These are phyloP conservation scores for Bos taurus DNA, from an alignment of 2,113 vertebrate species.

Conservation along the genomic window ARS-UCD2.0 NC_037343.1:33992001-33992500, in stretches of 20 bases:
- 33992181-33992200: constrained; percentile 81
- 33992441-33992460: background rate
- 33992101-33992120: constrained; percentile 96
- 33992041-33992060: constrained; percentile 93
- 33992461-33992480: background rate
- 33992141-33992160: constrained; percentile 91
- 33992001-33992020: constrained; percentile 81
- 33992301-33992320: background rate
- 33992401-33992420: background rate
- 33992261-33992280: constrained; percentile 99
- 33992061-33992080: constrained; percentile 97
- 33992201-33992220: constrained; percentile 90
- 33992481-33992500: background rate
- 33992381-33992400: background rate
- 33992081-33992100: constrained; percentile 99
- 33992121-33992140: constrained; percentile 92
- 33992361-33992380: background rate
- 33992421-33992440: background rate
- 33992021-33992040: constrained; percentile 87
- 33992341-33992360: background rate
- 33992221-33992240: constrained; percentile 96
- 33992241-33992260: constrained; percentile 98
- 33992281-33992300: constrained; percentile 83
- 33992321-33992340: background rate
- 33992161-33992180: constrained; percentile 85